Evolutionary conservation across 2,888 invertebrate genomes (phyloP).

Genomic region (Phyto melanocephala): DNA sequence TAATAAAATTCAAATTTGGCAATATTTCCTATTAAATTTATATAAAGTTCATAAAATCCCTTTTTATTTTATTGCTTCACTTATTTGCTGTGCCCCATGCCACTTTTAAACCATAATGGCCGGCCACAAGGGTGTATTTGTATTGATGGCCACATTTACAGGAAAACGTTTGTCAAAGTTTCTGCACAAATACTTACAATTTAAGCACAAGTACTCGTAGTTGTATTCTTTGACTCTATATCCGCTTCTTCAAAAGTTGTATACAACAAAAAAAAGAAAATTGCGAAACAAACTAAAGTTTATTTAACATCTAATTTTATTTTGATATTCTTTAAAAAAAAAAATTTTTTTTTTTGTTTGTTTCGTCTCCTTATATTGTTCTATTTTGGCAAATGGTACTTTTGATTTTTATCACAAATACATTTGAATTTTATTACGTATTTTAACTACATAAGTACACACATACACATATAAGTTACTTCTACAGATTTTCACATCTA

Average conservation of each 20-base stretch:
- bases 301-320: conserved; percentile 56
- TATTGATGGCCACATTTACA: conserved; percentile 54
- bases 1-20: conserved; percentile 49
- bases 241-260: conserved; percentile 38
- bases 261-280: background rate
- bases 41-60: conserved; percentile 28
- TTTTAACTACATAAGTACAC: conserved; percentile 46
- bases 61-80: background rate
- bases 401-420: conserved; percentile 77
- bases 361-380: background rate
- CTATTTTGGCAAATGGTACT: conserved; percentile 65
- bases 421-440: conserved; percentile 78
- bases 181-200: background rate
- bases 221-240: background rate
- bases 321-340: conserved; percentile 42
- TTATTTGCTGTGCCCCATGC: background rate
- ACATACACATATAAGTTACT: conserved; percentile 14
- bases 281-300: conserved; percentile 33
- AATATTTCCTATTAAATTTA: conserved; percentile 44
- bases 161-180: conserved; percentile 35
- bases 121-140: conserved; percentile 63
- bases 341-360: too few relatives aligned
- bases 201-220: conserved; percentile 6
- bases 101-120: conserved; percentile 53
- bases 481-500: conserved; percentile 7